Evolutionary conservation across 2,888 invertebrate species (phyloP).

Genomic region (Alentia gelatinosa): DNA sequence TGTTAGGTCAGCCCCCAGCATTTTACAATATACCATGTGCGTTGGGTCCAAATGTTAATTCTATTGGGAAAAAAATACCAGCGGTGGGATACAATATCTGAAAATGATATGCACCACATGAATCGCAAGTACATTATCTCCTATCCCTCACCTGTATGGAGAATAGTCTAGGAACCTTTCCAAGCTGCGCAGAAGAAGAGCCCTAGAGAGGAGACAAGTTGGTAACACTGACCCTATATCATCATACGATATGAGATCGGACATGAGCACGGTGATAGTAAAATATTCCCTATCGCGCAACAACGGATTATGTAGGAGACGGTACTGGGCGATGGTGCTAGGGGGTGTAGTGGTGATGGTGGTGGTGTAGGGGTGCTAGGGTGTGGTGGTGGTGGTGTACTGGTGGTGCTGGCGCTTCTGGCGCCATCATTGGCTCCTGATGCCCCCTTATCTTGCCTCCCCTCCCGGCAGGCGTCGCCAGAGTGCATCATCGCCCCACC

Average conservation of each 20-base stretch:
- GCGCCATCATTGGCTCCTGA: not conserved
- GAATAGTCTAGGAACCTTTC: no score
- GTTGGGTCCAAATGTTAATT: no score
- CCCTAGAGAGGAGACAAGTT: not conserved
- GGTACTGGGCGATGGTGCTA: not conserved
- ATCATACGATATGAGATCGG: not conserved
- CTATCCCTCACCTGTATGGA: no score
- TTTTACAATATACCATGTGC: no score
- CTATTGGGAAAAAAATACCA: no score
- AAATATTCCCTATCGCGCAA: not conserved
- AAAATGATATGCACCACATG: no score
- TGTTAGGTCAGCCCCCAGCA: no score
- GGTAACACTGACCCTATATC: not conserved
- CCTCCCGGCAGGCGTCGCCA: not conserved
- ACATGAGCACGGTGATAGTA: not conserved
- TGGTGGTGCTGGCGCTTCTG: not conserved
- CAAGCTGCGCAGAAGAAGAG: not conserved
- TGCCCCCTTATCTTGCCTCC: not conserved
- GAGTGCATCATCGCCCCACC: not conserved
- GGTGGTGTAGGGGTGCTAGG: not conserved
- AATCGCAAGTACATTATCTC: no score
- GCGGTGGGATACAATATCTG: no score
- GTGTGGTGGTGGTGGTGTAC: not conserved
- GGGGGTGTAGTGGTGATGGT: not conserved
- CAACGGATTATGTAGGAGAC: not conserved